Evolutionary conservation across 1,140 invertebrate species (phyloP), one percentile per base, ranked within the genome.

Genomic region (Papilio polyxenes): DNA sequence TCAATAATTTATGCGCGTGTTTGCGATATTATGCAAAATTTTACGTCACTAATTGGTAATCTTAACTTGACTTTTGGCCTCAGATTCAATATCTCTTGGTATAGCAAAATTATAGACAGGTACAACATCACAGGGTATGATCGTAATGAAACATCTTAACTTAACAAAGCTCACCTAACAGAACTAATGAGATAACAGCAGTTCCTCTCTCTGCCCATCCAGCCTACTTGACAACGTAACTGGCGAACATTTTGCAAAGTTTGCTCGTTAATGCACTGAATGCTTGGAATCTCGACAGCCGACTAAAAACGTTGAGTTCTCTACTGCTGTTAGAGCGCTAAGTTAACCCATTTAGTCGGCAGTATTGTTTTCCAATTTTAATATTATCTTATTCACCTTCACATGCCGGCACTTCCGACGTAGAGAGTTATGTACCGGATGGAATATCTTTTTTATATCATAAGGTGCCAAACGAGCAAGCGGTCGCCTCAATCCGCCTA

Each of bases 231-330:
- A 72, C 62, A 31, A 65, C 20, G 20, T 65, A 31, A 65, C 23
- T 72, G 65, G 65, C 4, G 65, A 37, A 72, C 65, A 72, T 37
- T 72, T 72, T 72, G 65, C 31, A 37, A 72, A 72, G 65, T 72
- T 72, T 65, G 62, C 62, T 65, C 62, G 62, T 65, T 65, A 65
- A 65, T 65, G 62, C 62, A 65, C 62, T 65, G 62, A 17, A 31
- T 37, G 23, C 62, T 31, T 23, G 62, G 10, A 23, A 23, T 72
- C 65, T 72, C 65, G 65, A 72, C 23, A 15, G 31, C 31, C 65
- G 65, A 72, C 23, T 72, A 11, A 31, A 72, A 72, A 72, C 11
- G 65, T 72, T 15, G 13, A 37, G 62, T 65, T 31, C 20, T 65
- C 20, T 44, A 44, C 40, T 6, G 11, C 31, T 65, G 20, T 11